Base-by-base conservation (phyloP, 2,888 invertebrate species). In the Linyphia triangularis region DNA sequence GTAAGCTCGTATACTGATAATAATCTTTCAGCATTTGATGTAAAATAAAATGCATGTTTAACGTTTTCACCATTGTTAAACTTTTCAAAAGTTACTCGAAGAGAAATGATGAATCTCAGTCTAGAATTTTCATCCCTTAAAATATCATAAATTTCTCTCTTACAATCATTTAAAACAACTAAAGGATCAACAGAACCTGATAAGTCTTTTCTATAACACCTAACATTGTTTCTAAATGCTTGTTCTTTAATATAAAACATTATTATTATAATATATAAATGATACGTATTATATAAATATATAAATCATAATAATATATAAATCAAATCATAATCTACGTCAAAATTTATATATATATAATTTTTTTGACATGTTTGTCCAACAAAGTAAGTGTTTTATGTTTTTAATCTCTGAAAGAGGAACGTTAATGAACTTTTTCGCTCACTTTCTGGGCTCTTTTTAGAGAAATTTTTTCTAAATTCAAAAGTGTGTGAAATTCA, bases 41-140 rank as follows among this genome's bases (percentile, higher is more conserved):
- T 75, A 75, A 75, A 75, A 37, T 61, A 75, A 75, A 75, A 75
- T 5, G 13, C 33, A 61, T 33, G 61, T 10, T 19, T 75, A 22
- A 75, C 22, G 24, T 59, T 24, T 2, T 75, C 75, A 2, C 24
- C 75, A 30, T 75, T 33, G 30, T 75, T 75, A 13, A 61, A 30
- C 19, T 75, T 75, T 75, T 75, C 73, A 59, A 75, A 75, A 57
- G 73, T 75, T 10, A 59, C 30, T 59, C 59, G 73, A 33, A 75
- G 19, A 16, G 59, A 59, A 59, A 75, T 75, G n/a, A 75, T 59
- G 59, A 75, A 75, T 30, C 73, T 75, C 30, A 59, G 22, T 22
- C 33, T 57, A 33, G 10, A 22, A 33, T 59, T 75, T 22, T 28
- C 33, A 16, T 59, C n/a, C 22, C 33, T 33, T 33, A 75, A 75